Conservation (phyloP, 2,888 invertebrate species). For the Plagodis dolabraria region DNA sequence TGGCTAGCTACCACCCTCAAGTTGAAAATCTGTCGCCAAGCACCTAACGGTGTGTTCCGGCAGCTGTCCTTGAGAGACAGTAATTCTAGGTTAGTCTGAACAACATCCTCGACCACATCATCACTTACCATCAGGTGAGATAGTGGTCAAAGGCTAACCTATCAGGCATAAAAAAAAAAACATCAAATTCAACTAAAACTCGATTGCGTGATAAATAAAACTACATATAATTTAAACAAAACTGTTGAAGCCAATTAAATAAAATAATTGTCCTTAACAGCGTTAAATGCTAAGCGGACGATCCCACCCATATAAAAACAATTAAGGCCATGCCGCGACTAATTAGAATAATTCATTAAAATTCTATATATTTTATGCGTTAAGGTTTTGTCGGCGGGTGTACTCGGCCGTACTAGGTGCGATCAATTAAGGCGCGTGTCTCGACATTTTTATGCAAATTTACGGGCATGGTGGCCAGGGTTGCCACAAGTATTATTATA, state of each 20-base stretch:
- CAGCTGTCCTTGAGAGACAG: no score
- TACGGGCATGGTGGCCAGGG: constrained; percentile 26
- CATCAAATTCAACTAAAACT: no score
- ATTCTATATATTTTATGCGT: constrained; percentile 29
- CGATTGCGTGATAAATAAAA: not conserved
- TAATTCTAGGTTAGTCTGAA: no score
- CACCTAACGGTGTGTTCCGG: no score
- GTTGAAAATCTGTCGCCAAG: no score
- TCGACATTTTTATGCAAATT: constrained; percentile 79
- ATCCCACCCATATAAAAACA: constrained; percentile 20
- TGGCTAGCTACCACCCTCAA: no score
- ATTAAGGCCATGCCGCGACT: constrained; percentile 31
- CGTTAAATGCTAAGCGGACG: constrained; percentile 4
- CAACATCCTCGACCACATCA: no score
- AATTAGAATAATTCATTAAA: constrained; percentile 39
- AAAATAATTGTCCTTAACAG: not conserved
- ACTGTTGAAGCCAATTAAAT: constrained; percentile 27
- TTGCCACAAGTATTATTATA: constrained; percentile 9
- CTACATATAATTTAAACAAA: not conserved
- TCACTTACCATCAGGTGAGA: no score
- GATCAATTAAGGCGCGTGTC: constrained; percentile 78
- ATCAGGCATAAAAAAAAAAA: no score
- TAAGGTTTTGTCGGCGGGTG: constrained; percentile 33
- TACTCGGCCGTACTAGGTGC: constrained; percentile 43
- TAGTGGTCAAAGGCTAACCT: no score